Evolutionary conservation across 2,797 vertebrate genomes (phyloP).

Genomic region (Darevskia mixta): DNA sequence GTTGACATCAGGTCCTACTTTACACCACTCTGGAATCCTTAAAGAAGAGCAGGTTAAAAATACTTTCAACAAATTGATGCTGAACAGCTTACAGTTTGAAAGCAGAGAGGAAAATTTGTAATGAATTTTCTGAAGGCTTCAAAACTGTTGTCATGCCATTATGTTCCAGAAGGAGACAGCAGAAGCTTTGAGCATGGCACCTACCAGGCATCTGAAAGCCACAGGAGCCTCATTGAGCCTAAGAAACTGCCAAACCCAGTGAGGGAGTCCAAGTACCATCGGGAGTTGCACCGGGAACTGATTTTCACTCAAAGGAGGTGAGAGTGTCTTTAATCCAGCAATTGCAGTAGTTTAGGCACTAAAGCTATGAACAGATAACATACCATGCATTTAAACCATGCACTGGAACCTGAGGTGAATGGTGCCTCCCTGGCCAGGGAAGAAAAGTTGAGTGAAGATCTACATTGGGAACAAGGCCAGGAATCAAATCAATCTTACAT

Average conservation of each 20-base stretch:
- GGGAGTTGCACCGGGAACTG: slow-evolving; percentile 83
- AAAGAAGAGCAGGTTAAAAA: background rate
- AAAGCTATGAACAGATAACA: background rate
- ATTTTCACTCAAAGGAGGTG: slow-evolving; percentile 84
- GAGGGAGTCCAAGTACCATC: slow-evolving; percentile 74
- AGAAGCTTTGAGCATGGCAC: slow-evolving; percentile 16
- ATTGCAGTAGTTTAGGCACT: background rate
- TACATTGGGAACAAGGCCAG: too few relatives aligned
- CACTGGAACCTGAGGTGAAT: too few relatives aligned
- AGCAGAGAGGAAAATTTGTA: background rate
- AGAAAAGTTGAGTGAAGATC: too few relatives aligned
- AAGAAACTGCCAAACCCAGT: slow-evolving; percentile 78
- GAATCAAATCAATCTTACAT: too few relatives aligned
- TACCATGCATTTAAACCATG: too few relatives aligned
- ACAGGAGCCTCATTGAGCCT: slow-evolving; percentile 58
- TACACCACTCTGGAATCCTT: too few relatives aligned
- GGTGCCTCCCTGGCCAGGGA: too few relatives aligned
- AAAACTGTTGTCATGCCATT: background rate
- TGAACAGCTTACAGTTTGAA: background rate
- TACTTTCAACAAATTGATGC: background rate
- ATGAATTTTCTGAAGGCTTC: background rate
- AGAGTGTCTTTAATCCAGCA: slow-evolving; percentile 20
- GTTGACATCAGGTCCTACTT: too few relatives aligned
- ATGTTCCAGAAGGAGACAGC: background rate
- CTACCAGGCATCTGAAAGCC: slow-evolving; percentile 59